Evolutionary conservation across 2,888 invertebrate genomes (phyloP), one percentile per base, ranked within the genome.

Genomic region (Drosophila meridionalis): DNA sequence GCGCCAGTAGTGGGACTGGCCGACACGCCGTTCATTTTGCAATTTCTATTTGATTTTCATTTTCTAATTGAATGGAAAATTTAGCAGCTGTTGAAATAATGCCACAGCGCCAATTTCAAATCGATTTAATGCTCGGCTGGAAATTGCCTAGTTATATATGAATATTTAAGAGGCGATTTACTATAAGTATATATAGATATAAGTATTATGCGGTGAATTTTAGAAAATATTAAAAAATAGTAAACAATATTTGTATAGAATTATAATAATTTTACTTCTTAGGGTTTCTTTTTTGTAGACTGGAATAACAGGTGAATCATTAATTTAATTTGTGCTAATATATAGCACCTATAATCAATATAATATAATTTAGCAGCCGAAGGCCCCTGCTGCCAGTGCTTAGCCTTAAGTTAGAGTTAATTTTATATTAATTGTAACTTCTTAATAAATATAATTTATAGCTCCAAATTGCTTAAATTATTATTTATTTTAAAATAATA

Each of bases 51-150:
- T 87, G 83, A 73, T 89, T 87, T 89, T 87, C 78, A 78, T 79
- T 85, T 70, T 69, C 78, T 87, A 89, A 87, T 87, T 87, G 87
- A 87, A 82, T 87, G 89, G 89, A 87, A 89, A 89, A 76, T 55
- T 76, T 64, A 78, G 53, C 87, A 87, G 89, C 87, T 87, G 87
- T 77, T 82, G 70, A 81, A 73, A 58, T 60, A 55, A 45, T 43
- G 55, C 14, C 59, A 14, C 38, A 26, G 55, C 5, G 11, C 26
- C 52, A 74, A 68, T 45, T 50, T 45, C 6, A 9, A 45, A 75
- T 67, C 64, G 56, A 68, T 70, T 62, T 28, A 28, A 28, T 28
- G 38, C 26, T 14, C 4, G 32, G 5, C 2, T 50, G 6, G 3
- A 20, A 34, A 34, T 52, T 52, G 12, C 12, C 20, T 26, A 26